Percentiles rank a stretch among this genome's conserved stretches.
Evolutionary conservation across 2,888 invertebrate genomes (phyloP).

Genomic region (Tineola bisselliella): DNA sequence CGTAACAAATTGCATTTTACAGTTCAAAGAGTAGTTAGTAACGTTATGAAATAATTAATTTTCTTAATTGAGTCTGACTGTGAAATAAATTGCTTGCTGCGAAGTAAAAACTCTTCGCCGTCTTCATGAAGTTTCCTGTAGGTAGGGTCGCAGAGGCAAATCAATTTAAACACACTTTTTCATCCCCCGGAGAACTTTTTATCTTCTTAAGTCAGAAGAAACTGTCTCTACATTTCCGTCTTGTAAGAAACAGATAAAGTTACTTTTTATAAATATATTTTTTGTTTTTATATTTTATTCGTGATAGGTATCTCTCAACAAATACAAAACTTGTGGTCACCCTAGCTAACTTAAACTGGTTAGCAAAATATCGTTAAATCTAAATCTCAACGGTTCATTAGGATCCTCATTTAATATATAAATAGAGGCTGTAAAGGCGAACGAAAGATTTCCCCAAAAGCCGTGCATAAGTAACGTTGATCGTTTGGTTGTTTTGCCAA

Average conservation of each 20-base stretch:
- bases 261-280: not conserved
- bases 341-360: not conserved
- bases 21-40: not conserved
- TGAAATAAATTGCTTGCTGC: slow-evolving; percentile 10
- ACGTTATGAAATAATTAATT: slow-evolving; percentile 13
- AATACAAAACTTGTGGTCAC: not conserved
- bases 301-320: no score
- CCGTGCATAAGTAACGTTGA: not conserved
- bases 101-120: slow-evolving; percentile 10
- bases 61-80: slow-evolving; percentile 11
- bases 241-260: slow-evolving; percentile 8
- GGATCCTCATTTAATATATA: not conserved
- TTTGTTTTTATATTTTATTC: not conserved
- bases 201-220: slow-evolving; percentile 13
- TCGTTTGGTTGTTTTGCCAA: slow-evolving; percentile 1
- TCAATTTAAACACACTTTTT: slow-evolving; percentile 13
- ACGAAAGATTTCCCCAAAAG: not conserved
- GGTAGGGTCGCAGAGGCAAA: slow-evolving; percentile 13
- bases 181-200: slow-evolving; percentile 12
- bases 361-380: not conserved
- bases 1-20: not conserved
- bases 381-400: not conserved
- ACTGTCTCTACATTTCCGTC: slow-evolving; percentile 11
- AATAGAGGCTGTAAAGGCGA: not conserved
- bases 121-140: slow-evolving; percentile 10